These are phyloP conservation scores for Indicator indicator DNA, from an alignment of 2,113 vertebrate species.

Conservation along the genomic window DNA sequence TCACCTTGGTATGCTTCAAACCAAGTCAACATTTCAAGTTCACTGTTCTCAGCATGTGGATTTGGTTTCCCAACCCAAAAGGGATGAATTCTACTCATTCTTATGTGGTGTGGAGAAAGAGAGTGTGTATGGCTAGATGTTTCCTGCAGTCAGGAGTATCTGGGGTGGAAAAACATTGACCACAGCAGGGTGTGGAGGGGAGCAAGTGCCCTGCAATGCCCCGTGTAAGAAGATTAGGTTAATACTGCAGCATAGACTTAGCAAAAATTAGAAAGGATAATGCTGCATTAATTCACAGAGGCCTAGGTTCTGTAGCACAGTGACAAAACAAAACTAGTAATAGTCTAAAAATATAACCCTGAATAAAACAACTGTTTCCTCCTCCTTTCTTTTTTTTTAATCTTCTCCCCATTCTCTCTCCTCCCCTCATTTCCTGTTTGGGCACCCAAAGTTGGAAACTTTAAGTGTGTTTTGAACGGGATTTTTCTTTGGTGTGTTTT, in stretches of 20 bases:
- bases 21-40: not conserved
- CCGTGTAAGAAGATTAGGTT: slow-evolving; percentile 23
- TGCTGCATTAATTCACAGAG: slow-evolving; percentile 18
- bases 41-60: accelerated
- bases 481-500: not conserved
- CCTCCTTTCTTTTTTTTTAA: not conserved
- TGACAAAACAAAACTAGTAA: slow-evolving; percentile 18
- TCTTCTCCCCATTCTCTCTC: not conserved
- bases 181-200: not conserved
- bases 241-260: not conserved
- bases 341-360: slow-evolving; percentile 38
- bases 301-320: not conserved
- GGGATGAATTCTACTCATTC: not conserved
- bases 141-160: not conserved
- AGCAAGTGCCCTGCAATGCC: not conserved
- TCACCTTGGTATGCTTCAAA: not conserved
- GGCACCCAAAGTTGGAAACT: slow-evolving; percentile 25
- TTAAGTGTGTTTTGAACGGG: not conserved
- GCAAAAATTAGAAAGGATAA: slow-evolving; percentile 52
- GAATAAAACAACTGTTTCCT: slow-evolving; percentile 31
- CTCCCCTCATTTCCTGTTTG: slow-evolving; percentile 18
- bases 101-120: not conserved
- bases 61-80: not conserved
- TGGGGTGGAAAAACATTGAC: not conserved
- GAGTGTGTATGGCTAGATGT: not conserved